Percentiles rank a stretch among this genome's conserved stretches.
Conservation (phyloP, 2,113 vertebrate species). For the Nothocercus julius region DNA sequence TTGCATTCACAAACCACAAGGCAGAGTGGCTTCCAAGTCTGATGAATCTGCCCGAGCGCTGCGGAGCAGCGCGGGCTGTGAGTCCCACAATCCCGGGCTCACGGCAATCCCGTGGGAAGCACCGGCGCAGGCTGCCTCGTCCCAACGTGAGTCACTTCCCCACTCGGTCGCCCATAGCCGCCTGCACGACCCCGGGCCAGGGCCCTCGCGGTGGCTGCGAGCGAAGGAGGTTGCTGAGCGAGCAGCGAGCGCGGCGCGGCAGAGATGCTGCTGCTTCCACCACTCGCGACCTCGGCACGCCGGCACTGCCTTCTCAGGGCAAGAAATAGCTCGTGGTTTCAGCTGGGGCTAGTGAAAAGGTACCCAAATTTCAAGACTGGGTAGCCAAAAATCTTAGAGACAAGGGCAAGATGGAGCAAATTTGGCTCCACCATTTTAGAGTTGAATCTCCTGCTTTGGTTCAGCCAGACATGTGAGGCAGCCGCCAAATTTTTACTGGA, state of each 20-base stretch:
- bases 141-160: neutral
- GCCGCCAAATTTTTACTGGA: neutral
- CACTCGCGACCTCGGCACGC: neutral
- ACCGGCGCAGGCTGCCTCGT: neutral
- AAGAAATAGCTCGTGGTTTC: neutral
- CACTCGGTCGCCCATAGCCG: neutral
- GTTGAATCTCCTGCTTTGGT: neutral
- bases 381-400: neutral
- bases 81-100: too few species aligned
- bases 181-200: conserved; percentile 32
- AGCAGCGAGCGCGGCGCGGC: neutral
- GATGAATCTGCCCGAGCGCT: neutral
- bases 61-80: neutral
- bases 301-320: neutral
- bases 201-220: conserved; percentile 20
- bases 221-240: conserved; percentile 16
- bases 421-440: neutral
- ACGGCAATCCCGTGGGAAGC: neutral
- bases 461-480: neutral
- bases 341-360: neutral
- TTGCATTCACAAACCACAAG: neutral
- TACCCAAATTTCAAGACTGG: neutral
- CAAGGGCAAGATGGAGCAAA: rapidly evolving
- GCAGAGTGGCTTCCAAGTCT: neutral
- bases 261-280: neutral